Conservation (phyloP, 2,113 vertebrate species). For the Turnix velox region DNA sequence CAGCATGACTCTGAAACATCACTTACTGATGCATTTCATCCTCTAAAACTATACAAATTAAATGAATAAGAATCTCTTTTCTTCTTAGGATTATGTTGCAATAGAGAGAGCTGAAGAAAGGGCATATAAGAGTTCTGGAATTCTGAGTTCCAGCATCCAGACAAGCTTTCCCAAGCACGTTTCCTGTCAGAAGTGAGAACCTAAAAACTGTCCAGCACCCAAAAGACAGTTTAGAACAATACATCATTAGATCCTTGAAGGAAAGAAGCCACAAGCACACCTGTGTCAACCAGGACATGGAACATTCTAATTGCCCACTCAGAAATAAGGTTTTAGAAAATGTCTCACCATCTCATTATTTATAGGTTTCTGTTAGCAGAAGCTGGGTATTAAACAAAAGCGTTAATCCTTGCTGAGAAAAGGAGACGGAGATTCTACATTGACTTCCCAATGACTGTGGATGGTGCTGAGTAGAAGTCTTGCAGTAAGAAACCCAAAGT, state of each 20-base stretch:
- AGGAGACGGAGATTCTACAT: background rate
- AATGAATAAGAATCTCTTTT: background rate
- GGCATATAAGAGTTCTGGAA: background rate
- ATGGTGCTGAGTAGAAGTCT: background rate
- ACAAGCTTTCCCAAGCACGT: background rate
- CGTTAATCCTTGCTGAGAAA: background rate
- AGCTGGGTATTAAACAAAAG: background rate
- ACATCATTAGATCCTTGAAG: background rate
- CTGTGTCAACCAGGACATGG: background rate
- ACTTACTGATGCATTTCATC: background rate
- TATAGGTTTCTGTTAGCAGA: background rate
- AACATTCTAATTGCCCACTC: too few relatives aligned
- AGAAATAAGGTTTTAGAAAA: background rate
- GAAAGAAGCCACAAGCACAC: background rate
- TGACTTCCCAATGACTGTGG: background rate
- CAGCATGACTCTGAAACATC: background rate
- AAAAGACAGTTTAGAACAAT: background rate
- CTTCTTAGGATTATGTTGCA: fast-evolving
- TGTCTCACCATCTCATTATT: background rate
- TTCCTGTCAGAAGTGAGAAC: fast-evolving
- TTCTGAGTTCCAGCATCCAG: background rate
- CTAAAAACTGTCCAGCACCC: background rate
- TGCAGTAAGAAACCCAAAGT: background rate
- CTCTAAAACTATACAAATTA: background rate
- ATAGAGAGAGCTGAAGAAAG: background rate